Conservation (phyloP, 2,888 invertebrate genomes). For the Caradrina clavipalpis region DNA sequence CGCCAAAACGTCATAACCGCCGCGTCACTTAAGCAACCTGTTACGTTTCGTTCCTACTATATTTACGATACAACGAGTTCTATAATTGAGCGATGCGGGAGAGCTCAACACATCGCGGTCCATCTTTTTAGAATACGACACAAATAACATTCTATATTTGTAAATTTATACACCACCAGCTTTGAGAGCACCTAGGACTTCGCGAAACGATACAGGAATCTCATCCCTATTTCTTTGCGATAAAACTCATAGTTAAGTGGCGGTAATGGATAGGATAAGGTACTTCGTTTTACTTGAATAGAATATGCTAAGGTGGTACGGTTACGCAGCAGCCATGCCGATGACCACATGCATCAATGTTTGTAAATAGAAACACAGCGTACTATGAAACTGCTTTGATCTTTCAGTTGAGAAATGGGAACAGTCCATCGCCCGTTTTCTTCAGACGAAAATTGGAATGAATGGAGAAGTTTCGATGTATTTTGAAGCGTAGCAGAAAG, state of each 20-base stretch:
- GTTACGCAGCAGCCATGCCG: conserved; percentile 89
- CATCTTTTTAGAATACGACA: conserved; percentile 91
- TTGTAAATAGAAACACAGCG: conserved; percentile 88
- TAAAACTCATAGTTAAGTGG: conserved; percentile 71
- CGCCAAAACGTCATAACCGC: conserved; percentile 76
- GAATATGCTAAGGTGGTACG: conserved; percentile 86
- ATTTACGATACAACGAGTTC: conserved; percentile 86
- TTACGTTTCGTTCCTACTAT: conserved; percentile 78
- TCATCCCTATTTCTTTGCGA: conserved; percentile 69
- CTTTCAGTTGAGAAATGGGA: conserved; percentile 72
- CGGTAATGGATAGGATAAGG: conserved; percentile 54
- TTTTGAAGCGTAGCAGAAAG: conserved; percentile 58
- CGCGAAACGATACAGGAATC: conserved; percentile 66
- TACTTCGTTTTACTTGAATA: conserved; percentile 80
- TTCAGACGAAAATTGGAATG: conserved; percentile 63
- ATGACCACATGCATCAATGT: conserved; percentile 91
- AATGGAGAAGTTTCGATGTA: conserved; percentile 69
- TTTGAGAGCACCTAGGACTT: conserved; percentile 80
- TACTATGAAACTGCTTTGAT: conserved; percentile 79
- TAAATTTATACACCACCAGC: conserved; percentile 87
- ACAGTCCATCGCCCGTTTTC: conserved; percentile 74
- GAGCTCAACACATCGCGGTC: conserved; percentile 90
- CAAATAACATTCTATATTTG: conserved; percentile 91
- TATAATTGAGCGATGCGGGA: conserved; percentile 91
- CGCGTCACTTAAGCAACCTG: conserved; percentile 69